Evolutionary conservation across 2,797 vertebrate species (phyloP), one percentile per base, ranked within the genome.

Genomic region (Cichlasoma orientale): DNA sequence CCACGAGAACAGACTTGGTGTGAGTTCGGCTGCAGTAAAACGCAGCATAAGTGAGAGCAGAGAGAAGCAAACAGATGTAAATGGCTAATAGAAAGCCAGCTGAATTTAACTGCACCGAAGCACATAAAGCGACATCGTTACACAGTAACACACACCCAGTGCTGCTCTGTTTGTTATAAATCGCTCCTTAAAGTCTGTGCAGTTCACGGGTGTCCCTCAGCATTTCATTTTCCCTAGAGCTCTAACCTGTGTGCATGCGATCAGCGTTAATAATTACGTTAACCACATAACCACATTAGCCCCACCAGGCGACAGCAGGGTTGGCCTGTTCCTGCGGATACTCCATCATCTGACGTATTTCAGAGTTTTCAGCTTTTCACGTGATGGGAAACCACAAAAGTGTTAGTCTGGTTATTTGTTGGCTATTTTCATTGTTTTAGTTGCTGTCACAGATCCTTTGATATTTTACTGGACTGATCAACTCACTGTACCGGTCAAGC

Each of bases 401-500:
- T 66, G 61, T 44, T 23, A 11, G 44, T 23, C 47, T 44, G 4
- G 41, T 38, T 63, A 63, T 44, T 47, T 47, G 16, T 16, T 63
- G 59, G 14, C 21, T 63, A 27, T 19, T 63, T 47, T 27, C 14
- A 63, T 44, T 47, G 44, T 16, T 66, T 66, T 31, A 31, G 10
- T 66, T 44, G 38, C 38, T 66, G 59, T 19, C 38, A 47, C 23
- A 27, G 14, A 4, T 63, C 23, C 21, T 44, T 44, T 4, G 41
- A 44, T 44, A 44, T 44, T 44, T 44, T 9, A 52, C 47, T 19
- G 18, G 18, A 52, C 7, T 3, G 7, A 76, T 87, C 84, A 56
- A 68, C 78, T 75, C 54, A 66, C 77, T 84, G 9, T 27, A 21
- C 72, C 29, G 12, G 77, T 80, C 77, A 56, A 84, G 31, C 56